These are phyloP conservation scores for Drosophila anomalata DNA, from an alignment of 2,888 invertebrate species.

Conservation along the genomic window DNA sequence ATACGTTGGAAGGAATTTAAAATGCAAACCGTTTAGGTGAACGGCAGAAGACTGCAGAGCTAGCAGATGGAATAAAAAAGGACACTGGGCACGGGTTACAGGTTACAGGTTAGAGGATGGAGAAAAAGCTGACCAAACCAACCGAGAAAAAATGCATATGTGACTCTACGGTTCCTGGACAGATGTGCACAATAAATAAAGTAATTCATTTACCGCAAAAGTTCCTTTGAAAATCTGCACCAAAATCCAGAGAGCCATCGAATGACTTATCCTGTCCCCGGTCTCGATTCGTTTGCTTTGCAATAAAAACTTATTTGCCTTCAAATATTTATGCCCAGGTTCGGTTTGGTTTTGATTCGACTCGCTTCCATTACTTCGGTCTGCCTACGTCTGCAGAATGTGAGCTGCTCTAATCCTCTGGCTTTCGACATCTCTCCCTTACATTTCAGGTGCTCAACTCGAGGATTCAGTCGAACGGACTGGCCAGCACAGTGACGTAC, in stretches of 20 bases:
- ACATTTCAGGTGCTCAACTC: conserved; percentile 84
- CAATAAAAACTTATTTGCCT: conserved; percentile 75
- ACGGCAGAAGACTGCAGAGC: conserved; percentile 41
- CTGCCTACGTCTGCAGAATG: conserved; percentile 55
- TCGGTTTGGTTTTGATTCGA: conserved; percentile 21
- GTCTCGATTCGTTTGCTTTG: conserved; percentile 57
- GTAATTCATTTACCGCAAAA: conserved; percentile 77
- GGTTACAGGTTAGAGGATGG: not conserved
- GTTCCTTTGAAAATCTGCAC: conserved; percentile 71
- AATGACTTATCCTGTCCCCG: conserved; percentile 42
- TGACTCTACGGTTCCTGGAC: conserved; percentile 41
- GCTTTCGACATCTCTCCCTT: conserved; percentile 14
- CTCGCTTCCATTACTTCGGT: conserved; percentile 31
- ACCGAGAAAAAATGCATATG: conserved; percentile 55
- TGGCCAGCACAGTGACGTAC: conserved; percentile 86
- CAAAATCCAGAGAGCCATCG: conserved; percentile 46
- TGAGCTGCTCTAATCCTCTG: conserved; percentile 39
- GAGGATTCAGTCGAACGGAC: conserved; percentile 84
- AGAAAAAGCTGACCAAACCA: conserved; percentile 22
- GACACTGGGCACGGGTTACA: not conserved
- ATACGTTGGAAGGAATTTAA: conserved; percentile 43
- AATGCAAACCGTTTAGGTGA: conserved; percentile 60
- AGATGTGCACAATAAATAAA: conserved; percentile 77
- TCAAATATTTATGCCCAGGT: conserved; percentile 68
- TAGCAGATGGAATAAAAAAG: conserved; percentile 11